Evolutionary conservation across 2,888 invertebrate genomes (phyloP).

Genomic region (Zhuqinia jingwanae): DNA sequence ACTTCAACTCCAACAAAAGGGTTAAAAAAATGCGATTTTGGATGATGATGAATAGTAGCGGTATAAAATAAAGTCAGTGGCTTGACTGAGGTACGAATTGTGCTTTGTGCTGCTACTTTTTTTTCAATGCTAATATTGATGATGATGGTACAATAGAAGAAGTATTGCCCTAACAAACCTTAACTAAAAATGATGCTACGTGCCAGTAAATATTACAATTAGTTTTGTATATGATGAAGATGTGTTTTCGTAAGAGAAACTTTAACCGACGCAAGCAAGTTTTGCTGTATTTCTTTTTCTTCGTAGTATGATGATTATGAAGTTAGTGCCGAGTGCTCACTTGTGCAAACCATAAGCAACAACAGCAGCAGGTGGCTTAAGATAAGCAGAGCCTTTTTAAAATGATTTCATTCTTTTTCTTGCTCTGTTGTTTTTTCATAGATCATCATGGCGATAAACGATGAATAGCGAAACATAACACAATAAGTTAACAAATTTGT

Average conservation of each 20-base stretch:
- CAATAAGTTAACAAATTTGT: slow-evolving; percentile 1
- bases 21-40: not conserved
- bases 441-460: slow-evolving; percentile 30
- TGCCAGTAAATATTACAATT: not conserved
- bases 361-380: slow-evolving; percentile 34
- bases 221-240: not conserved
- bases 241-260: slow-evolving; percentile 30
- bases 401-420: slow-evolving; percentile 36
- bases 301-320: not conserved
- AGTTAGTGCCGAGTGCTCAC: slow-evolving; percentile 8
- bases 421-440: not conserved
- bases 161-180: slow-evolving; percentile 7
- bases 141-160: slow-evolving; percentile 25
- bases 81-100: not conserved
- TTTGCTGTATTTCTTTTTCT: not conserved
- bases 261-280: slow-evolving; percentile 33
- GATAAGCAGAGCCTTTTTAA: slow-evolving; percentile 33
- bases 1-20: slow-evolving; percentile 20
- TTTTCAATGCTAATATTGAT: not conserved
- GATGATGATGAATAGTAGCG: slow-evolving; percentile 3
- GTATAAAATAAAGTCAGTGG: not conserved
- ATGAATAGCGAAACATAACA: not conserved
- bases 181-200: no score
- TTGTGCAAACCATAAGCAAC: no score
- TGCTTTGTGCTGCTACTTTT: not conserved